Evolutionary conservation across 2,113 vertebrate species (phyloP), one percentile per base, ranked within the genome.

Genomic region (Sinocyclocheilus rhinocerous): DNA sequence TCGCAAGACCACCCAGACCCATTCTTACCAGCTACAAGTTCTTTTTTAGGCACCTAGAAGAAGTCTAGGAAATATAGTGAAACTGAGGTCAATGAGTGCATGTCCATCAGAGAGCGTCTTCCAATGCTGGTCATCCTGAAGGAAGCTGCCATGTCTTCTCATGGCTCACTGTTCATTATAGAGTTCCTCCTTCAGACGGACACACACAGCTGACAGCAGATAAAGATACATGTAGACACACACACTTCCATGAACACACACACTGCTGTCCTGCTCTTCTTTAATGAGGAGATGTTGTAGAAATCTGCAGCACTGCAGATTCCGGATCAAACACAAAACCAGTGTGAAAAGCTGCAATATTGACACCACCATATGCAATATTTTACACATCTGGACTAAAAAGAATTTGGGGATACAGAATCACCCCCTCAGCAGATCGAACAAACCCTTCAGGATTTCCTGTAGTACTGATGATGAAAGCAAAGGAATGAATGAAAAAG

Each of bases 211-310:
- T 67, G 39, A 42, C 72, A 15, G 72, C 75, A 75, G 33, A 80
- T 20, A 39, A 84, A 81, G 52, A 87, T 61, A 84, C 20, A 73
- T 29, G 18, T 45, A 87, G 18, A 81, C 24, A 22, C 76, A 84
- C 52, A 86, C 39, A 73, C 76, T 36, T 69, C 63, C 77, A 55
- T 24, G 42, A 52, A 67, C 57, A 42, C 85, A 86, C 89, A 52
- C 39, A 75, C 57, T 59, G 26, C 57, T 82, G 73, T 70, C 85
- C 61, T 73, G 36, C 67, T 57, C 69, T 61, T 22, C 52, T 78
- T 86, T 88, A 86, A 84, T 83, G 78, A 88, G 86, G 18, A 52
- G 15, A 76, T 78, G 61, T 69, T 77, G 39, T 59, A 55, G 57
- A 69, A n/a, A 83, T 82, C 36, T 69, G 52, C 75, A 75, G 76